Evolutionary conservation across 1,140 invertebrate species (phyloP), one percentile per base, ranked within the genome.

Genomic region (Tachypleus tridentatus): DNA sequence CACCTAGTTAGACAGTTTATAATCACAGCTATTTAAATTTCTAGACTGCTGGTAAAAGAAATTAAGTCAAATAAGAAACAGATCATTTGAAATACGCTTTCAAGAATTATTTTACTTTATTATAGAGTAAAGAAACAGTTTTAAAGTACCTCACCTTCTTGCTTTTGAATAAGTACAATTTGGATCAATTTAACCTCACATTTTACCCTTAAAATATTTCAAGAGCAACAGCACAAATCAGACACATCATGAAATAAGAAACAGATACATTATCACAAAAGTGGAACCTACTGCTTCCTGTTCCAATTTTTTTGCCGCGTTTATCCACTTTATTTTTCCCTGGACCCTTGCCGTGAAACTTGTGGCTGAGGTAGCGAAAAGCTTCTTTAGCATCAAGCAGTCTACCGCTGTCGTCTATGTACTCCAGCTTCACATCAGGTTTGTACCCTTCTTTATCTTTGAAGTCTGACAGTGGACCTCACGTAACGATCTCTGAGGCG

Each of bases 261-360:
- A 29, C 29, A 2, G 29, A 29, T 29, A 29, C 29, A 29, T 29
- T 29, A 29, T 29, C 29, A 29, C 29, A 29, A 29, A 29, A 29
- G 29, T 29, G 29, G 52, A 61, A 78, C 80, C 77, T 75, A 89
- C 87, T 76, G 88, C 87, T 78, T 96, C 92, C 77, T 98, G 94
- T 73, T 96, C 88, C 64, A 85, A 80, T 78, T 99, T 98, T 76
- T 97, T 96, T 77, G 93, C 86, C n/a, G 73, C 96, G 82, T 77
- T 99, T 99, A 76, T 99, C 97, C 56, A 87, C 85, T 79, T 99
- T 99, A 80, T 97, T 98, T 77, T 99, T 99, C 58, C 97, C 96
- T 6, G 95, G 93, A 11, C 94, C 95, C 82, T 99, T 99, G 47
- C 97, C 97, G 80, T 99, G 97, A 77, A 99, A 99, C 78, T 97